Percentiles rank a stretch among this genome's conserved stretches.
Evolutionary conservation across 2,113 vertebrate species (phyloP).

Genomic region (Erpornis zantholeuca): DNA sequence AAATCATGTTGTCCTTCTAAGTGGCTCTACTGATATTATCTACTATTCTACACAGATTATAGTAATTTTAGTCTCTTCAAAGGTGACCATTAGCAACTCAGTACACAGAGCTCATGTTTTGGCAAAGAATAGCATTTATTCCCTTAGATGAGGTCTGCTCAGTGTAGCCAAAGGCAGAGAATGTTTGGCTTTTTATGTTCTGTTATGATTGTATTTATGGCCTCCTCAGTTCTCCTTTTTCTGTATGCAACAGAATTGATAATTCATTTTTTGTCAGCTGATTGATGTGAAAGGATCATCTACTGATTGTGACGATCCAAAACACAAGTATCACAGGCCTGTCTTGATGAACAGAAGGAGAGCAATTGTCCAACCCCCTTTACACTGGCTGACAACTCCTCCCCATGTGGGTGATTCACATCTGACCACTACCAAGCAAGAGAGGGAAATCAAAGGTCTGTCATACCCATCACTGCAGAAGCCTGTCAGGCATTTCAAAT

Average conservation of each 20-base stretch:
- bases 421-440: neutral
- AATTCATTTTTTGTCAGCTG: neutral
- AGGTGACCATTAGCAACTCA: neutral
- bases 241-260: neutral
- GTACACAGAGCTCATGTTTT: neutral
- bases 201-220: neutral
- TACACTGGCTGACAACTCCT: neutral
- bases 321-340: neutral
- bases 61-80: neutral
- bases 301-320: neutral
- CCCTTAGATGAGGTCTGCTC: neutral
- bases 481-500: neutral
- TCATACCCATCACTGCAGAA: neutral
- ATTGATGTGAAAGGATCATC: neutral
- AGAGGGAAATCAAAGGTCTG: neutral
- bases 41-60: neutral
- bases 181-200: neutral
- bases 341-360: neutral
- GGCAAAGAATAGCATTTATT: neutral
- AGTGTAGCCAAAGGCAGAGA: neutral
- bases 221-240: neutral
- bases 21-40: neutral
- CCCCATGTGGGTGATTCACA: neutral
- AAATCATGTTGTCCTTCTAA: neutral
- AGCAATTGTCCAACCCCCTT: neutral